phyloP scores from a whole-genome alignment of 2,797 vertebrate genomes.

The Danionella dracula region DNA sequence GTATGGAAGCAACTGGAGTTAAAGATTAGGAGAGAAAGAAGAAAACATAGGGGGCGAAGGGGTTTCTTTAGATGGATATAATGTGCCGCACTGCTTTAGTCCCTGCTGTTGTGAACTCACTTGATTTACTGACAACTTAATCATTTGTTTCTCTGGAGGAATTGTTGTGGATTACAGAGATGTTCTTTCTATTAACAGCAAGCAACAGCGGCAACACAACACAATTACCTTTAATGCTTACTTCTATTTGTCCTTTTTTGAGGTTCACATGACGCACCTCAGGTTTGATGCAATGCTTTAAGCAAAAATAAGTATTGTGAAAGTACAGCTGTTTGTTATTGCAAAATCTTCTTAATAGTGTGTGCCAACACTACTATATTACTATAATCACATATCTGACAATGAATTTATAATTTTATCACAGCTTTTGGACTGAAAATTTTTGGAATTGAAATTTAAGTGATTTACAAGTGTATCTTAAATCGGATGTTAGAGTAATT shows the following conservation, averaged over 20 bases:
- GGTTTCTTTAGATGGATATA: constrained; percentile 13
- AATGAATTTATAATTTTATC: too few species aligned
- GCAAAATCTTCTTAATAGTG: too few species aligned
- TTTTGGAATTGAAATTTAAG: too few species aligned
- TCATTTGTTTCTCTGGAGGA: constrained; percentile 29
- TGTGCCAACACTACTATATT: too few species aligned
- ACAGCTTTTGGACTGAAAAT: too few species aligned
- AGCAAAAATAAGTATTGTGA: too few species aligned
- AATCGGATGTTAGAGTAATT: too few species aligned
- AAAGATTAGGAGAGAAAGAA: constrained; percentile 22
- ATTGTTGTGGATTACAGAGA: background rate
- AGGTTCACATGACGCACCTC: background rate
- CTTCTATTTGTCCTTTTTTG: background rate
- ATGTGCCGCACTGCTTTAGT: constrained; percentile 27
- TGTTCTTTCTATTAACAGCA: background rate
- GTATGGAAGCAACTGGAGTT: background rate
- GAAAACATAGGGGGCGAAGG: constrained; percentile 38
- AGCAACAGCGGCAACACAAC: background rate
- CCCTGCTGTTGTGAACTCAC: constrained; percentile 9
- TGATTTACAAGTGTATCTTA: too few species aligned
- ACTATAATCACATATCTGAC: too few species aligned
- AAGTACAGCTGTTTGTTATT: too few species aligned
- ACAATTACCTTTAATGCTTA: constrained; percentile 33
- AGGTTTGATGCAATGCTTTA: too few species aligned
- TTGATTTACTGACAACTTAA: constrained; percentile 43